phyloP scores from a whole-genome alignment of 2,888 invertebrate genomes.

The Cotesia congregata region DNA sequence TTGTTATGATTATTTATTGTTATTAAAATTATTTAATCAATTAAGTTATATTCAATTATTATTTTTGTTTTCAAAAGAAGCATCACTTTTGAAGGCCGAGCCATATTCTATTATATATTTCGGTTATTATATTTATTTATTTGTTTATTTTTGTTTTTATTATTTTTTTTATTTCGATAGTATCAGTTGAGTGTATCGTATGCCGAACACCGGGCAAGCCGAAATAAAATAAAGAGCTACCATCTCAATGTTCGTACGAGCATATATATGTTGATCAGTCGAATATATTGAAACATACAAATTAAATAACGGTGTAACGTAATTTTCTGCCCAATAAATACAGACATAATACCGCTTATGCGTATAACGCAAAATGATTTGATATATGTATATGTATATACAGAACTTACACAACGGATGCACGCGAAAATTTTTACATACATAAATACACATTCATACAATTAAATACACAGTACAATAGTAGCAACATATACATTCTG shows the following conservation, averaged over 20 bases:
- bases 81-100: constrained; percentile 39
- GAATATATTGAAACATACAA: constrained; percentile 19
- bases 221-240: constrained; percentile 35
- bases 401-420: constrained; percentile 18
- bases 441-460: constrained; percentile 6
- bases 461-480: neutral
- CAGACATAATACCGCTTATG: constrained; percentile 11
- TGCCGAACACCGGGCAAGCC: constrained; percentile 48
- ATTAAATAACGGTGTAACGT: constrained; percentile 9
- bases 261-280: constrained; percentile 21
- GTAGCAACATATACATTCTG: neutral
- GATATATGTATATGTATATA: constrained; percentile 21
- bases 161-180: constrained; percentile 36
- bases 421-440: constrained; percentile 10
- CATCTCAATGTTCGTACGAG: constrained; percentile 15
- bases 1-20: neutral
- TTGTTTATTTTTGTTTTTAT: constrained; percentile 20
- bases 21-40: constrained; percentile 9
- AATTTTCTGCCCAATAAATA: constrained; percentile 28
- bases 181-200: constrained; percentile 48
- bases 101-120: constrained; percentile 8
- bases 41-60: neutral
- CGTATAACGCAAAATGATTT: constrained; percentile 2
- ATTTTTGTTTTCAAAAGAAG: neutral
- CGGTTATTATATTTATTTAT: constrained; percentile 13